Percentiles rank a stretch among this genome's conserved stretches.
Evolutionary conservation across 2,797 vertebrate species (phyloP).

Genomic region (Phrynocephalus guinanensis): DNA sequence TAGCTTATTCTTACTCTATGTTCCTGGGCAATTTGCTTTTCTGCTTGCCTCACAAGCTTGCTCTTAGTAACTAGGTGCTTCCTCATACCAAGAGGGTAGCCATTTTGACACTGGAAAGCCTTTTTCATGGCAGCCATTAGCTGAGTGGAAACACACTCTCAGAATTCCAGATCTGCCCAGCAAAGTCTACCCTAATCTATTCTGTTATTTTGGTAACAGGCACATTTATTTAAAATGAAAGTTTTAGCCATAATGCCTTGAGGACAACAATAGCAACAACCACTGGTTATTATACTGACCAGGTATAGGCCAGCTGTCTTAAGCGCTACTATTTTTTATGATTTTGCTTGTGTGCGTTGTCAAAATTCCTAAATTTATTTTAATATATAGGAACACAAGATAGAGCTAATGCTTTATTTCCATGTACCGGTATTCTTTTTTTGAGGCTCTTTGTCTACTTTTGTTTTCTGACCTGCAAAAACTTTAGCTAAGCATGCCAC

Average conservation of each 20-base stretch:
- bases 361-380: neutral
- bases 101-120: neutral
- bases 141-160: neutral
- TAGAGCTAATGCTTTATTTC: neutral
- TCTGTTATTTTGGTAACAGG: neutral
- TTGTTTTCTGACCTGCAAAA: neutral
- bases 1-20: neutral
- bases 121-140: neutral
- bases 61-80: neutral
- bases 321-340: neutral
- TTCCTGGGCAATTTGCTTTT: neutral
- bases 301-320: neutral
- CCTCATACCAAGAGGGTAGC: neutral
- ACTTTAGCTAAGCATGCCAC: neutral
- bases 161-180: neutral
- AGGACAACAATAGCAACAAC: neutral
- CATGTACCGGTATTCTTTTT: neutral
- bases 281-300: neutral
- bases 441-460: neutral
- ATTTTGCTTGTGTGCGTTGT: neutral
- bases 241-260: neutral
- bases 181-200: neutral
- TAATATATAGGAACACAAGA: neutral
- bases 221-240: neutral
- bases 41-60: neutral